phyloP scores from a whole-genome alignment of 1,140 invertebrate species.

The Agrilus planipennis region DNA sequence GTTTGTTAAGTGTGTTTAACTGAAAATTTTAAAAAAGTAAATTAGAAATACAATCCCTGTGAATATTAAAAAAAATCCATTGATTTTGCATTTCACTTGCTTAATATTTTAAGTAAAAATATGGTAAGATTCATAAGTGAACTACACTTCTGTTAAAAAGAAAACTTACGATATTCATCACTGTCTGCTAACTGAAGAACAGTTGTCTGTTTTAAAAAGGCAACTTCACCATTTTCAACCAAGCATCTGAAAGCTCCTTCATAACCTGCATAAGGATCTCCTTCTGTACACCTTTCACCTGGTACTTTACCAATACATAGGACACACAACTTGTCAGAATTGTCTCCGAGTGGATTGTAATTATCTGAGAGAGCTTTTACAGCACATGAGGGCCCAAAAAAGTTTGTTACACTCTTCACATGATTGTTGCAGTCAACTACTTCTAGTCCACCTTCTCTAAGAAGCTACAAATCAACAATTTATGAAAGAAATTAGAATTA shows the following conservation, averaged over 20 bases:
- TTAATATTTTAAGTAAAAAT: no score
- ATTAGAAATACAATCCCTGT: no score
- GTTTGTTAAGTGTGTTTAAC: no score
- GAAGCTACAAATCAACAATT: no score
- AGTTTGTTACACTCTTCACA: constrained; percentile 82
- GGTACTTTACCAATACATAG: constrained; percentile 70
- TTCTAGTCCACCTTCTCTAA: constrained; percentile 66
- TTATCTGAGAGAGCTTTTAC: constrained; percentile 83
- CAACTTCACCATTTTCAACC: constrained; percentile 76
- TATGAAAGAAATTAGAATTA: no score
- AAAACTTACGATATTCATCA: constrained; percentile 42
- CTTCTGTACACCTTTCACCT: constrained; percentile 67
- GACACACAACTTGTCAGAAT: constrained; percentile 65
- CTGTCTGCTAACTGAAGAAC: constrained; percentile 54
- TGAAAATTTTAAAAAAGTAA: no score
- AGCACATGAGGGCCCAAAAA: constrained; percentile 84
- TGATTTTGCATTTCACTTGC: no score
- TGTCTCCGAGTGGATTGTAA: constrained; percentile 87
- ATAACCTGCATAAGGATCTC: constrained; percentile 84
- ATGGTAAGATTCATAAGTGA: no score
- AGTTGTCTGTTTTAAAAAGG: constrained; percentile 84
- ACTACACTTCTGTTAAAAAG: no score
- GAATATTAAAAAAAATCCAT: no score
- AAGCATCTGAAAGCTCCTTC: constrained; percentile 83
- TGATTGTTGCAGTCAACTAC: constrained; percentile 92